These are phyloP conservation scores for Tragelaphus imberbis DNA, from an alignment of 2,113 vertebrate genomes.

Conservation along the genomic window DNA sequence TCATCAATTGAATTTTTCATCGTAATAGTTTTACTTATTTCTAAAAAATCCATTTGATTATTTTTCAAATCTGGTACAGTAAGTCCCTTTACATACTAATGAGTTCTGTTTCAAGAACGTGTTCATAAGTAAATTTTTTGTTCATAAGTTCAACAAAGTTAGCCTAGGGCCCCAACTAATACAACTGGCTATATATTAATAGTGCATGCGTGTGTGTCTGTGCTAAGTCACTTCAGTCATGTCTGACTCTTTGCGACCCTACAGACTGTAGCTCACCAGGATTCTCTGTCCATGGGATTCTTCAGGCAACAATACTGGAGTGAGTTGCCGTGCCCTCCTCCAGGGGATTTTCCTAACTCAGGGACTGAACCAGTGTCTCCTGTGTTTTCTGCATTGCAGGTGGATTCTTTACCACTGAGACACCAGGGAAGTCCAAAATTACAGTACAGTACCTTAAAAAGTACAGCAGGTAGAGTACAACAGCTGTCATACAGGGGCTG, in stretches of 20 bases:
- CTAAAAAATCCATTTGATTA: not conserved
- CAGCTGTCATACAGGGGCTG: not conserved
- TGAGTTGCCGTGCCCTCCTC: not conserved
- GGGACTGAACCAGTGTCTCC: not conserved
- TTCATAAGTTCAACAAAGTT: not conserved
- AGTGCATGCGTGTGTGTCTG: fast-evolving
- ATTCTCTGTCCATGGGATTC: not conserved
- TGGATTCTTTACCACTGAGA: not conserved
- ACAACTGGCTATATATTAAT: not conserved
- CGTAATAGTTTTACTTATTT: not conserved
- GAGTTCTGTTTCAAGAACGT: not conserved
- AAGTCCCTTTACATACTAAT: not conserved
- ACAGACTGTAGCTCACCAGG: not conserved
- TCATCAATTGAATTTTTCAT: not conserved
- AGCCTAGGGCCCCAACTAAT: not conserved
- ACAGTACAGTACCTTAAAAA: not conserved
- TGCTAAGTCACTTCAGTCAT: not conserved
- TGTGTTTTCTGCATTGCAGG: not conserved
- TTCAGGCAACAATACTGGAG: not conserved
- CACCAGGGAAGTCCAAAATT: not conserved
- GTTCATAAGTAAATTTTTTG: not conserved
- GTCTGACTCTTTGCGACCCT: not conserved
- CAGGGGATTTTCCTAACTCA: not conserved
- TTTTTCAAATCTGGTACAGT: not conserved
- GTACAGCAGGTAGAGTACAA: not conserved